Base-by-base conservation (phyloP, 2,888 invertebrate species). In the Scrobipalpa atriplicella region DNA sequence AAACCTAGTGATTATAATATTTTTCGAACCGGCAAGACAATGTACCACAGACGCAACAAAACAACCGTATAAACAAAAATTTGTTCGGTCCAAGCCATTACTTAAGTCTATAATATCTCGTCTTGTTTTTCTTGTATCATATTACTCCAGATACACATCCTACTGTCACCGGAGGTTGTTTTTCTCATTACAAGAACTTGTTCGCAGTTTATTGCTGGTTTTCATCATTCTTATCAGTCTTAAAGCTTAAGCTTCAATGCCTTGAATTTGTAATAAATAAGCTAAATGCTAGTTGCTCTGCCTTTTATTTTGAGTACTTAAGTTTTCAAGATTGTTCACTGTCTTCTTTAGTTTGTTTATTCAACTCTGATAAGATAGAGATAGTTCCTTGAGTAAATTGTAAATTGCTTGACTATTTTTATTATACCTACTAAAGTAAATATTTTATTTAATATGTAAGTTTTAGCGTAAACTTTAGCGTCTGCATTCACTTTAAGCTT, bases 121-220 rank as follows among this genome's bases (percentile, higher is more conserved):
- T 77, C 54, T n/a, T n/a, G 38, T 21, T 76, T 74, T 75, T 75
- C 76, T 73, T 71, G 78, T 72, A 78, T 81, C 71, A 72, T 72
- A 72, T 82, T 83, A 82, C 78, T 81, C 82, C 70, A 81, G 75
- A 81, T 80, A 74, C 47, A 62, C 62, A 70, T 68, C 66, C 69
- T 68, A 64, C 68, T 18, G 21, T 78, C 75, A 77, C 81, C 78
- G 78, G 77, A 77, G 78, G 71, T 76, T 66, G 74, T 75, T 76
- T 81, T 78, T 77, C 74, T 71, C 68, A 66, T 47, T 16, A 62
- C 19, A 71, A 73, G 70, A 80, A 80, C 78, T 72, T 70, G 71
- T 64, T 62, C 16, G 16, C 66, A 52, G 43, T 69, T 68, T 69
- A 71, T 66, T 43, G 64, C 54, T 19, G 21, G 54, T 21, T 54